These are phyloP conservation scores for Apomyelois bistriatella DNA, from an alignment of 2,888 invertebrate genomes.

Conservation along the genomic window DNA sequence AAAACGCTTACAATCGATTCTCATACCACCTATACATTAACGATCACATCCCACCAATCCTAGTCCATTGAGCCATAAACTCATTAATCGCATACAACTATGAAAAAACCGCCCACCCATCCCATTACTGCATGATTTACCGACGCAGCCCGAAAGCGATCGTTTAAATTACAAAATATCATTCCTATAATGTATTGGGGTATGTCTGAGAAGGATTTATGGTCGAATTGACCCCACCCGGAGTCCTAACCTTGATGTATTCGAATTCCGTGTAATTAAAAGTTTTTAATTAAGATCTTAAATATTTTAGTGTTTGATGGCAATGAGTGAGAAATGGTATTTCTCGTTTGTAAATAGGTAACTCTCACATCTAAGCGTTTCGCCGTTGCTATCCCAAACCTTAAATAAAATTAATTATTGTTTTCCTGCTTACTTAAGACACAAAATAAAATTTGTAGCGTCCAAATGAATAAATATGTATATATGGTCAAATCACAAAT, in stretches of 20 bases:
- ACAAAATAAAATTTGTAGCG: too few relatives aligned
- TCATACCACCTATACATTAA: too few relatives aligned
- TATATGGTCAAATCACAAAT: too few relatives aligned
- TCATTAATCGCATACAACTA: constrained; percentile 10
- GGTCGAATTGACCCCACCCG: constrained; percentile 20
- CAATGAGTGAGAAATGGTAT: not conserved
- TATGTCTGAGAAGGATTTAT: constrained; percentile 25
- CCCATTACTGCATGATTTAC: constrained; percentile 13
- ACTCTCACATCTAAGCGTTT: too few relatives aligned
- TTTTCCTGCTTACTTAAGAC: too few relatives aligned
- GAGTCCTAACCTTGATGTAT: not conserved
- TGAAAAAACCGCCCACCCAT: constrained; percentile 13
- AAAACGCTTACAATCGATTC: too few relatives aligned
- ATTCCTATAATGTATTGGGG: constrained; percentile 30
- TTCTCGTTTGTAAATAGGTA: too few relatives aligned
- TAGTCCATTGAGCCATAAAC: not conserved
- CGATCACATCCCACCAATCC: not conserved
- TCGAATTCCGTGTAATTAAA: constrained; percentile 1
- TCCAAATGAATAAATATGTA: too few relatives aligned
- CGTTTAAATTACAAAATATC: constrained; percentile 28
- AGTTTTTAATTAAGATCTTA: constrained; percentile 8
- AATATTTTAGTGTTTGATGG: not conserved
- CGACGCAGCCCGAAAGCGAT: constrained; percentile 13
- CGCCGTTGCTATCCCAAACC: too few relatives aligned
- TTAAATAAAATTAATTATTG: too few relatives aligned